Evolutionary conservation across 23 tunicate species (phyloP), one percentile per base, ranked within the genome.

Genomic region (Halocynthia roretzi): DNA sequence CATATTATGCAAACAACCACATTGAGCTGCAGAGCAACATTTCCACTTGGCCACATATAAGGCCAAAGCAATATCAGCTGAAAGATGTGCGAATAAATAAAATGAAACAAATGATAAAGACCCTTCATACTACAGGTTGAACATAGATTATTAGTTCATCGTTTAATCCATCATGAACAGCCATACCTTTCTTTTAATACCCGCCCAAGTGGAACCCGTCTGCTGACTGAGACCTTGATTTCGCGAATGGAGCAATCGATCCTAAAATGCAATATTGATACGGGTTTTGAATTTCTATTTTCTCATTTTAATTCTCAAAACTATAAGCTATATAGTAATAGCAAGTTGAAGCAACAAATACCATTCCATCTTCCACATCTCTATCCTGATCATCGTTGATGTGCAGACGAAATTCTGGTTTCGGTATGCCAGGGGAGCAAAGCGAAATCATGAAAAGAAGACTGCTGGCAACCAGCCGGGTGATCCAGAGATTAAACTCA

Each of bases 41-140:
- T 86, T 40, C 80, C 80, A 15, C 76, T 44, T 8, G 98, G 98
- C 98, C 98, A 92, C 87, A 92, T 86, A 70, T 86, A 86, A 5
- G 98, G 98, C 85, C 85, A 86, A 8, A 92, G 77, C 2, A 92
- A 62, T 58, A 44, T 55, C 10, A 90, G 53, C 94, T 71, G 55
- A 19, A 72, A 71, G 14, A 65, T 11, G 6, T 0, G 44, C 44
- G 4, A 31, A 31, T 4, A 31, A 31, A 31, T 1, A 31, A 2
- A 31, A 31, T 31, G 44, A 31, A 31, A 31, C 44, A 31, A 31
- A 31, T 31, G 44, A 31, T 4, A 31, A 31, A 31, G 44, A 31
- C 44, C 44, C 44, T 31, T 31, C 44, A 31, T 31, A 31, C 44
- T 31, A 31, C 44, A 31, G 44, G 4, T 31, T 31, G 44, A 4